Conservation (phyloP, 2,113 vertebrate genomes). For the Oncorhynchus clarkii region DNA sequence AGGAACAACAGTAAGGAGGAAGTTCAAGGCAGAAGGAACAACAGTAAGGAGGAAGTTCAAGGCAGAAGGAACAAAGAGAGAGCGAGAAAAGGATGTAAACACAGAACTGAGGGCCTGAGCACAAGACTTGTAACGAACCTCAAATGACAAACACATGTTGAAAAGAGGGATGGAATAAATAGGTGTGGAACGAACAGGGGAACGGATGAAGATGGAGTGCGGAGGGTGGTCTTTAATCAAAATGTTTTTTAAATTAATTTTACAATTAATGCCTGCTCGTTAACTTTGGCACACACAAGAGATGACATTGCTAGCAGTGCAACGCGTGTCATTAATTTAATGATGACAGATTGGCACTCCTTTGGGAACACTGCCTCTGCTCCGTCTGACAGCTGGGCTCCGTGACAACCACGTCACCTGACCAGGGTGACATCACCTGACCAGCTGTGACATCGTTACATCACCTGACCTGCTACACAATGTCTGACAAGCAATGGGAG, state of each 20-base stretch:
- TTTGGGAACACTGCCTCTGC: conserved; percentile 52
- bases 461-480: conserved; percentile 52
- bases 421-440: conserved; percentile 61
- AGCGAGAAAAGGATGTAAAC: conserved; percentile 9
- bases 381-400: conserved; percentile 59
- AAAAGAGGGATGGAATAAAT: conserved; percentile 18
- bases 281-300: conserved; percentile 69
- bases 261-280: conserved; percentile 73
- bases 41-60: too few relatives aligned
- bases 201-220: conserved; percentile 61
- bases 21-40: too few relatives aligned
- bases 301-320: conserved; percentile 67
- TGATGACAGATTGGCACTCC: conserved; percentile 72
- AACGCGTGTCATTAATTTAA: conserved; percentile 70
- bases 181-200: conserved; percentile 12
- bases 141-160: conserved; percentile 19
- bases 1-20: too few relatives aligned
- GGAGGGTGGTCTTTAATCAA: conserved; percentile 74
- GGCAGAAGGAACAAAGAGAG: conserved; percentile 23
- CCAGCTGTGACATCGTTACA: conserved; percentile 40
- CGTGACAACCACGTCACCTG: conserved; percentile 59
- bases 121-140: conserved; percentile 3
- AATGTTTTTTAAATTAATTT: conserved; percentile 77
- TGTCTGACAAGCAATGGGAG: conserved; percentile 26
- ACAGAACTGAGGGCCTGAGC: not conserved